Base-by-base conservation (phyloP, 2,113 vertebrate genomes). In the Phocoena phocoena region DNA sequence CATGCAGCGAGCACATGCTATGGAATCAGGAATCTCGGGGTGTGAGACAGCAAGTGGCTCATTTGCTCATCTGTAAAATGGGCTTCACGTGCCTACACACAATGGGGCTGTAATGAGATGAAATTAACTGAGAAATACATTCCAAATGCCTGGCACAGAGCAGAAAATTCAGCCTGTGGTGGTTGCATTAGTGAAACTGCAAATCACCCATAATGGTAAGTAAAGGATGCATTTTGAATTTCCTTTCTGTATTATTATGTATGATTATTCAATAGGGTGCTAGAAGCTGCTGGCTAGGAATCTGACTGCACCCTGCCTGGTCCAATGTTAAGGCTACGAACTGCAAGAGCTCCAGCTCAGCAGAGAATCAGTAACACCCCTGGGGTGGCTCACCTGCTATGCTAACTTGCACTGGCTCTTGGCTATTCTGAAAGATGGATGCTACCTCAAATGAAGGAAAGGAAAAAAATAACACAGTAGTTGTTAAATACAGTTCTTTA, bases 11-110 rank as follows among this genome's bases (percentile, higher is more conserved):
- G 25, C 4, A 8, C 2, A n/a, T 20, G 6, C 5, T 17, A n/a
- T 38, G 53, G 55, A 47, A 55, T 58, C 60, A 47, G 31, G 28
- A 3, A 36, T 14, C 17, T 70, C 1, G 38, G 26, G 1, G 1
- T 63, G 5, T 28, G 74, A 65, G 26, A 31, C 3, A 17, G 7
- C 26, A 20, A 85, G 2, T 36, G 10, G 77, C 65, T 89, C 36
- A n/a, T 70, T 88, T 95, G 44, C 77, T 90, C 28, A 21, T 47
- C 8, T 82, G 58, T 60, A 58, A 81, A 80, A 79, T 89, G 47
- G 25, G 13, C 3, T 82, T 62, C 41, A 21, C 20, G 31, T 31
- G 8, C 36, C 41, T 74, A 44, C 14, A 50, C 18, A 62, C 62
- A 83, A 65, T 82, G 17, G 47, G 1, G 5, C 53, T 90, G 18